Conservation (phyloP, 2,888 invertebrate species). For the Automeris io region DNA sequence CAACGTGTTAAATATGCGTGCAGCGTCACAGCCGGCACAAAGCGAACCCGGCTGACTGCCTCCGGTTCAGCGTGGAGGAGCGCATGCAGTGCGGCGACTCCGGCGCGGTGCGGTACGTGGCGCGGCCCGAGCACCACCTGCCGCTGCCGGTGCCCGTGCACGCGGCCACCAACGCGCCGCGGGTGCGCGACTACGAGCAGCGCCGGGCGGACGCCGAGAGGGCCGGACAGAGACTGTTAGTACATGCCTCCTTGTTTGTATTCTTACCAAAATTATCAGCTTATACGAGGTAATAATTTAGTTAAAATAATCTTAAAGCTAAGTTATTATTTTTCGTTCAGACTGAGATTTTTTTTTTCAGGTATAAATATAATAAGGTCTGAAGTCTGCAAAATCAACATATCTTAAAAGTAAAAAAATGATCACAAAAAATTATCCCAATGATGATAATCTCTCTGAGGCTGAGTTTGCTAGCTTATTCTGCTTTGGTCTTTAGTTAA, state of each 20-base stretch:
- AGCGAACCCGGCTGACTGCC: conserved; percentile 89
- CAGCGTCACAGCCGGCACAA: conserved; percentile 86
- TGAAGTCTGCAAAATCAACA: too few species aligned
- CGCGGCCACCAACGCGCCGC: conserved; percentile 85
- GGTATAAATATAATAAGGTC: too few species aligned
- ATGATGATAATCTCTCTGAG: too few species aligned
- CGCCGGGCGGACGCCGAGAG: conserved; percentile 80
- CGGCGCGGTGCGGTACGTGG: conserved; percentile 89
- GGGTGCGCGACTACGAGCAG: conserved; percentile 84
- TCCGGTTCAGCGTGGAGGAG: conserved; percentile 93
- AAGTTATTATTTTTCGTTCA: too few species aligned
- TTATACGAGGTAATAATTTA: too few species aligned
- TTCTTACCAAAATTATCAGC: too few species aligned
- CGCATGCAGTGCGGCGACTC: conserved; percentile 87
- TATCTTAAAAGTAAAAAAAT: too few species aligned
- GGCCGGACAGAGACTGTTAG: conserved; percentile 60
- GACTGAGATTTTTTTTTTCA: too few species aligned
- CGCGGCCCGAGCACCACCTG: conserved; percentile 89
- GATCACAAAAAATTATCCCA: too few species aligned
- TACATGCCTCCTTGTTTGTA: too few species aligned
- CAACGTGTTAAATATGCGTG: not conserved
- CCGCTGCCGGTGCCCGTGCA: conserved; percentile 91
- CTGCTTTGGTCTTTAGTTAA: not conserved
- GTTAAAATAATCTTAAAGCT: too few species aligned
- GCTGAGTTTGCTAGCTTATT: too few species aligned